A percentile compares a stretch with the other conserved stretches of the same genome.
phyloP scores from a whole-genome alignment of 2,888 invertebrate genomes.

The Synergus japonicus region DNA sequence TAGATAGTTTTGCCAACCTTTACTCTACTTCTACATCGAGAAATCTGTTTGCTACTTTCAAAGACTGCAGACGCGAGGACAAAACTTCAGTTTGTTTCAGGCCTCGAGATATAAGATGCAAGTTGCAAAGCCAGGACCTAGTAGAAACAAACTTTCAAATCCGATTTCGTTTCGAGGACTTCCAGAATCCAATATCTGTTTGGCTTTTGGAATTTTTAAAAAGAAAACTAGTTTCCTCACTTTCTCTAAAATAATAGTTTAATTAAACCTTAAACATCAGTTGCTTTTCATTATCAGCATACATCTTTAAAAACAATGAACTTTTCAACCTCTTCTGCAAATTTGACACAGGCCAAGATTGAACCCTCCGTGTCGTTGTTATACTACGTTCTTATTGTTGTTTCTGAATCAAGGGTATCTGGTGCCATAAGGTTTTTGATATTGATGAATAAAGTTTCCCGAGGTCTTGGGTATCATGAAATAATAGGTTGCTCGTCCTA shows the following conservation, averaged over 20 bases:
- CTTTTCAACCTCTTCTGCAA: background rate
- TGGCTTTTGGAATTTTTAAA: background rate
- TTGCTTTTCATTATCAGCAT: too few species aligned
- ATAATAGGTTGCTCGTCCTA: background rate
- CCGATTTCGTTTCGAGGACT: conserved; percentile 59
- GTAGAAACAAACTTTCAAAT: conserved; percentile 65
- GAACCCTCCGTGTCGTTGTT: background rate
- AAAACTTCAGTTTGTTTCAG: conserved; percentile 46
- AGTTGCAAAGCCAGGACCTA: conserved; percentile 49
- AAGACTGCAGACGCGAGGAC: background rate
- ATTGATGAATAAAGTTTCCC: conserved; percentile 60
- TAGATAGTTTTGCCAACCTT: conserved; percentile 42
- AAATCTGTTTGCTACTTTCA: conserved; percentile 6
- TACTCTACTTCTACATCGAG: conserved; percentile 18
- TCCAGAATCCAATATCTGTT: conserved; percentile 30
- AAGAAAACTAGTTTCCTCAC: background rate
- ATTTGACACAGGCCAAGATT: background rate
- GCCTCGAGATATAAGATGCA: conserved; percentile 47
- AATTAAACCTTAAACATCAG: too few species aligned
- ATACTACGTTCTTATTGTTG: background rate
- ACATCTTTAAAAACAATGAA: background rate
- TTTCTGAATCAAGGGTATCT: conserved; percentile 1
- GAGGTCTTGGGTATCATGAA: conserved; percentile 44
- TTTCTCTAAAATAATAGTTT: too few species aligned
- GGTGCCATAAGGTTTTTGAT: conserved; percentile 53